Base-by-base conservation (phyloP, 2,113 vertebrate species). In the Telmatochromis sp. region DNA sequence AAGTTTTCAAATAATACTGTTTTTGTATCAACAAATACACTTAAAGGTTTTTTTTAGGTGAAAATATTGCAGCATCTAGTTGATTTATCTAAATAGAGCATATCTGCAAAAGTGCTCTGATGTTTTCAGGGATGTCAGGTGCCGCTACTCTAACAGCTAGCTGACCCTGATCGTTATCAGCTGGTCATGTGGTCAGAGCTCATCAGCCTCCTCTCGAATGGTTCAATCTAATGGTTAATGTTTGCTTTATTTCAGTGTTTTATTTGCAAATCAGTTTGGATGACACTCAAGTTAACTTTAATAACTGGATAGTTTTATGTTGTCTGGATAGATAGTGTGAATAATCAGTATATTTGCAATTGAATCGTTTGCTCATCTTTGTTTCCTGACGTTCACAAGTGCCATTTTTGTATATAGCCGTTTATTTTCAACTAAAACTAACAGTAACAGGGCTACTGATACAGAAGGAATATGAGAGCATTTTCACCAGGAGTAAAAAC, bases 381-480 rank as follows among this genome's bases (percentile, higher is more conserved):
- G 13, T 70, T 42, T 73, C n/a, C 65, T 26, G n/a, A 42, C 0
- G 4, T 26, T 10, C 21, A 26, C n/a, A 15, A 9, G 65, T 15
- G 65, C 8, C 0, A 42, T 0, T 42, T 15, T 70, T 70, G 19
- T 4, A 42, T 26, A 17, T 23, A 73, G 0, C 5, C 0, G 37
- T 23, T 26, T 73, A 26, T 73, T 1, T 73, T 73, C 37, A 15
- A 73, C 40, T 73, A 2, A 70, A 70, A 42, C 65, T 70, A 42
- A 70, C 35, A 42, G 12, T 42, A 70, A 26, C 60, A 35, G 60
- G 4, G 31, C 28, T 65, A 65, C 60, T 65, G 9, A 65, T 65
- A 65, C 60, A 65, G 65, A 0, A 70, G 37, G 12, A 70, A 70
- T 2, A 42, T 23, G 65, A 26, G 13, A 23, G 12, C 65, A 26